Conservation (phyloP, 2,888 invertebrate genomes). For the Athalia cordata region DNA sequence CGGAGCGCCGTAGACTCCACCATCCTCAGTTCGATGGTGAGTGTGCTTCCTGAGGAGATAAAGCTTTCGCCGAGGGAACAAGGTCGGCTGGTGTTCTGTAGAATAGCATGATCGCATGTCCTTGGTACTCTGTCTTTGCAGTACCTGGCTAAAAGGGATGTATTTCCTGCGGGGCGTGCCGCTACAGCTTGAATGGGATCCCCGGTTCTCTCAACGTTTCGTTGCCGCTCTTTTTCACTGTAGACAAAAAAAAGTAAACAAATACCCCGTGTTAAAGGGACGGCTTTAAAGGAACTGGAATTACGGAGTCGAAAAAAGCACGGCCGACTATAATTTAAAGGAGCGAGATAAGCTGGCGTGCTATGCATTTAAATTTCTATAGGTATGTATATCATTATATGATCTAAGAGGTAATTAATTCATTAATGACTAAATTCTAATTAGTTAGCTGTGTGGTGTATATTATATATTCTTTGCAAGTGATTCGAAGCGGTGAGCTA, state of each 20-base stretch:
- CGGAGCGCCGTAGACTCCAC: constrained; percentile 90
- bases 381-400: too few relatives aligned
- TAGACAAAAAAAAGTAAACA: background rate
- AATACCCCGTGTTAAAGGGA: background rate
- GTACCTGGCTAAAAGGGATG: constrained; percentile 86
- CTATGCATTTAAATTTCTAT: background rate
- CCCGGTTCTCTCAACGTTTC: constrained; percentile 61
- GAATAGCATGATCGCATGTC: constrained; percentile 88
- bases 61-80: constrained; percentile 89
- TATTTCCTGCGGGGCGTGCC: constrained; percentile 79
- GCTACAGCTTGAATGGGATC: constrained; percentile 55
- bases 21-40: constrained; percentile 86
- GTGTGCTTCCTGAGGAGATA: constrained; percentile 86
- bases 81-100: constrained; percentile 80
- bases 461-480: too few relatives aligned
- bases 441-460: constrained; percentile 10
- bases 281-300: background rate
- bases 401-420: constrained; percentile 6
- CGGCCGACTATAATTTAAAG: constrained; percentile 9
- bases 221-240: constrained; percentile 71
- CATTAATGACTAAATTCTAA: background rate
- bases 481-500: background rate
- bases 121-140: constrained; percentile 88
- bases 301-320: constrained; percentile 7
- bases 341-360: constrained; percentile 23